phyloP scores from a whole-genome alignment of 2,888 invertebrate species.

The Sinelater perroti region DNA sequence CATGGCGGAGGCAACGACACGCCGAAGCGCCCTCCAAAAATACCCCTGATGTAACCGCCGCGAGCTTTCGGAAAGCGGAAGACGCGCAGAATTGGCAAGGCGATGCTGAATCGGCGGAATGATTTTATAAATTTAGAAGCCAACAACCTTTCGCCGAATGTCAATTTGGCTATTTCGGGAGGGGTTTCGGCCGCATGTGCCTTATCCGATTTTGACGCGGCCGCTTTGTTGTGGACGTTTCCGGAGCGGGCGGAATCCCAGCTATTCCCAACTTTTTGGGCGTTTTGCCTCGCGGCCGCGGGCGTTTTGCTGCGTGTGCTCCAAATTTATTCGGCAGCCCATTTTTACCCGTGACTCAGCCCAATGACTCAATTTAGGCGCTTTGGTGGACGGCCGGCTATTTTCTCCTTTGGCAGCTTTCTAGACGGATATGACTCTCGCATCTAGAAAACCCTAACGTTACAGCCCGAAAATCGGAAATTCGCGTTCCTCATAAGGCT shows the following conservation, averaged over 20 bases:
- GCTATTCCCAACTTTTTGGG: too few species aligned
- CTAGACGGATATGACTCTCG: background rate
- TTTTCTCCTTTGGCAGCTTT: background rate
- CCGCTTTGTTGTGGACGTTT: too few species aligned
- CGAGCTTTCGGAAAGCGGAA: slow-evolving; percentile 2
- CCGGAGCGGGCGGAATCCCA: too few species aligned
- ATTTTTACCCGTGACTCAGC: slow-evolving; percentile 6
- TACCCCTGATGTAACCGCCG: background rate
- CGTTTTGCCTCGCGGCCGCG: too few species aligned
- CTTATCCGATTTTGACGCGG: background rate
- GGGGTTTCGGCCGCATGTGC: background rate
- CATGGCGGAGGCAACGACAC: too few species aligned
- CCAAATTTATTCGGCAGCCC: background rate
- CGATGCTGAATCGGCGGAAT: background rate
- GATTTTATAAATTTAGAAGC: slow-evolving; percentile 13
- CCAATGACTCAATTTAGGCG: slow-evolving; percentile 3
- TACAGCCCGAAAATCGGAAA: background rate
- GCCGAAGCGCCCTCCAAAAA: background rate
- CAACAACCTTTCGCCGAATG: slow-evolving; percentile 12
- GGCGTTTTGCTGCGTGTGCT: too few species aligned
- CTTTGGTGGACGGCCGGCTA: background rate
- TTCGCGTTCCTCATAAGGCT: slow-evolving; percentile 11
- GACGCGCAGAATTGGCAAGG: background rate
- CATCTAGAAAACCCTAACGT: background rate
- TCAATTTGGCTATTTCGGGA: slow-evolving; percentile 12